A percentile compares a stretch with the other conserved stretches of the same genome.
These are phyloP conservation scores for Anguilla marmorata DNA, from an alignment of 2,797 vertebrate genomes.

Conservation along the genomic window DNA sequence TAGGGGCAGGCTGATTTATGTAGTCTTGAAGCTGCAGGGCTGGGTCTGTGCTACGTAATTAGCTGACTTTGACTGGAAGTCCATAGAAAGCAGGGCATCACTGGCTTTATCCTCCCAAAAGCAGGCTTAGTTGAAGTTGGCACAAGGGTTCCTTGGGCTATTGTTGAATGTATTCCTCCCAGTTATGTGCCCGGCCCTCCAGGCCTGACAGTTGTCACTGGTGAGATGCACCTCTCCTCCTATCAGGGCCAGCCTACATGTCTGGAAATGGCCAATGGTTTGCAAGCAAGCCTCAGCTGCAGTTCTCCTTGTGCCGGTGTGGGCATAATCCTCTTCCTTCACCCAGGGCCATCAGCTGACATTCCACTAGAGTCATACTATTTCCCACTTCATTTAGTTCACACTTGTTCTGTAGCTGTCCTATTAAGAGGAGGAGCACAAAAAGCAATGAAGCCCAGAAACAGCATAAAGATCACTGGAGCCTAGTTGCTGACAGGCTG, in stretches of 20 bases:
- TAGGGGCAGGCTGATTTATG: neutral
- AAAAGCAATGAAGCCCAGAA: slow-evolving; percentile 9
- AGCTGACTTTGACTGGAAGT: neutral
- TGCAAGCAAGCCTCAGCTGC: neutral
- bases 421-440: neutral
- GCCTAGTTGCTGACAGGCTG: slow-evolving; percentile 28
- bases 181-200: neutral
- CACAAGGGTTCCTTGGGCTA: neutral
- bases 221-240: neutral
- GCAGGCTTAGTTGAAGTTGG: neutral
- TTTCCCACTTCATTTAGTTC: neutral
- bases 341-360: neutral
- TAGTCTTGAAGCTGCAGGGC: neutral
- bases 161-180: neutral
- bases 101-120: neutral
- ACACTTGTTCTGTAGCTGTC: neutral
- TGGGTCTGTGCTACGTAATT: neutral
- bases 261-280: neutral
- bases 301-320: neutral
- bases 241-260: neutral
- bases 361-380: neutral
- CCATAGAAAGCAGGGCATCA: neutral
- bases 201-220: neutral
- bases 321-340: neutral
- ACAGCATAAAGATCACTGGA: slow-evolving; percentile 9